phyloP scores from a whole-genome alignment of 2,797 vertebrate genomes.

The Syncerus caffer region DNA sequence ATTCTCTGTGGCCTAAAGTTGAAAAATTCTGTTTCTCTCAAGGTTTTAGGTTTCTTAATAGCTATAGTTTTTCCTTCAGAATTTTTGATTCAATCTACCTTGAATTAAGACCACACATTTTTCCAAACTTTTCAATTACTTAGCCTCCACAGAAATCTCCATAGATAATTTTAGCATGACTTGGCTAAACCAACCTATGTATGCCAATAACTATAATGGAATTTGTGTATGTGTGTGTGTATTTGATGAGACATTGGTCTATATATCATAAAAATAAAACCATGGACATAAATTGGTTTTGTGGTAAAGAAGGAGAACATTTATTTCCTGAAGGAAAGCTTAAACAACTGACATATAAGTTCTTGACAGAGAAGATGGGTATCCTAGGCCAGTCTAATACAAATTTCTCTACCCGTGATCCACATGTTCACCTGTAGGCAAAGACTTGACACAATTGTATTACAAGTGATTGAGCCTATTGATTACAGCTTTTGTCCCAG shows the following conservation, averaged over 20 bases:
- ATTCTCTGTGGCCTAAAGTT: background rate
- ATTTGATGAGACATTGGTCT: background rate
- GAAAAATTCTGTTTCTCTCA: background rate
- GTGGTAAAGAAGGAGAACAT: background rate
- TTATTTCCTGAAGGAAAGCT: background rate
- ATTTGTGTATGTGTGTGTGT: background rate
- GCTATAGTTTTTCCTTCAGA: background rate
- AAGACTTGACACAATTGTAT: background rate
- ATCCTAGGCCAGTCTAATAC: background rate
- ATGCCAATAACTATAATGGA: background rate
- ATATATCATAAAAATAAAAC: background rate
- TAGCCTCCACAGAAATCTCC: background rate
- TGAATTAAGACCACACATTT: background rate
- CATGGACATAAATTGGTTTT: background rate
- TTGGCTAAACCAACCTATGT: background rate
- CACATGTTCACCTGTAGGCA: background rate
- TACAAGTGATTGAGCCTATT: background rate
- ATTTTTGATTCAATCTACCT: background rate
- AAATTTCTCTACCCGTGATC: background rate
- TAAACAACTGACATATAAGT: background rate
- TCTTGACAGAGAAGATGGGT: background rate
- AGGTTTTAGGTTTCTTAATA: constrained; percentile 6
- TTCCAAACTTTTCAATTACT: background rate
- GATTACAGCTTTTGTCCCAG: background rate
- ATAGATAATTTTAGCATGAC: background rate